Percentiles rank a stretch among this genome's conserved stretches.
These are phyloP conservation scores for Sebastes hubbsi DNA, from an alignment of 2,797 vertebrate species.

Conservation along the genomic window DNA sequence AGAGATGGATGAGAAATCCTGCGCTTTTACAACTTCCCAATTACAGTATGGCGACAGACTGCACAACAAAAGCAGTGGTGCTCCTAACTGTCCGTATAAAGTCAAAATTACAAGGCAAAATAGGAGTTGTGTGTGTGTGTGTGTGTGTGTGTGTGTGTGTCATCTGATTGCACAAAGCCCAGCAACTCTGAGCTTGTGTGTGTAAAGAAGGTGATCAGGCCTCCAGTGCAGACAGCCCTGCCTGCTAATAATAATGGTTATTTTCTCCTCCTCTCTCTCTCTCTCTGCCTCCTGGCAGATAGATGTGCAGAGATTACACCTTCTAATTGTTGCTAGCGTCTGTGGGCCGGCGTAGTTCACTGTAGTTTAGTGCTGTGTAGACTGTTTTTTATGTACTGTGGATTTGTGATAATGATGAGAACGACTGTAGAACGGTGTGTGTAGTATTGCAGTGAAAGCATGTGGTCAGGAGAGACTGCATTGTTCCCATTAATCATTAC, in stretches of 20 bases:
- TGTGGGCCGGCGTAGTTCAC: conserved; percentile 52
- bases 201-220: conserved; percentile 72
- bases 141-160: conserved; percentile 17
- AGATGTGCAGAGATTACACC: conserved; percentile 75
- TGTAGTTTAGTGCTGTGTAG: conserved; percentile 67
- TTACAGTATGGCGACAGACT: conserved; percentile 44
- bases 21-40: conserved; percentile 61
- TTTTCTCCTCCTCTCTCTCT: conserved; percentile 53
- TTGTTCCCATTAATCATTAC: background rate
- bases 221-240: conserved; percentile 68
- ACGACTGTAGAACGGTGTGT: conserved; percentile 44
- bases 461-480: background rate
- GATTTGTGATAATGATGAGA: conserved; percentile 57
- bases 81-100: conserved; percentile 23
- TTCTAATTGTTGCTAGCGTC: conserved; percentile 76
- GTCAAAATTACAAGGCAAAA: conserved; percentile 52
- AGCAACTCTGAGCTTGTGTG: conserved; percentile 23
- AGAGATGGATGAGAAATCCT: conserved; percentile 63
- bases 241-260: conserved; percentile 73
- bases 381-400: conserved; percentile 56
- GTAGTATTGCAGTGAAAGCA: conserved; percentile 28
- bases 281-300: conserved; percentile 71
- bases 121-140: background rate
- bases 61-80: conserved; percentile 44
- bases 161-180: conserved; percentile 34